These are phyloP conservation scores for Malachius bipustulatus DNA, from an alignment of 2,888 invertebrate genomes.

Conservation along the genomic window DNA sequence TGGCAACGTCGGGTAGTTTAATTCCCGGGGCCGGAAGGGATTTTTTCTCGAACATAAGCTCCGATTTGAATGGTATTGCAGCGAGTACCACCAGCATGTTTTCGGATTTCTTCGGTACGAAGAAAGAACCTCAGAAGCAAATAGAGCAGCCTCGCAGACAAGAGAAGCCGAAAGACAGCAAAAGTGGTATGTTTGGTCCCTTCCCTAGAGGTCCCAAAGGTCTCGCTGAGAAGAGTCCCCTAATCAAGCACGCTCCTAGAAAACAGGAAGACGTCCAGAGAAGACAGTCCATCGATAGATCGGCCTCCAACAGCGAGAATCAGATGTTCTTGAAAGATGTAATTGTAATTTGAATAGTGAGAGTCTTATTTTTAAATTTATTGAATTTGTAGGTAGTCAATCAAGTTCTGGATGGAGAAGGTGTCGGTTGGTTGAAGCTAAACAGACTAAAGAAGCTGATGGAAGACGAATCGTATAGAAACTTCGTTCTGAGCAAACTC, in stretches of 20 bases:
- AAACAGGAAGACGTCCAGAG: slow-evolving; percentile 56
- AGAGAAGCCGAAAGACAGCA: slow-evolving; percentile 33
- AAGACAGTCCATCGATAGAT: slow-evolving; percentile 55
- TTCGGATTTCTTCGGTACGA: slow-evolving; percentile 81
- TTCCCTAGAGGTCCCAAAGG: slow-evolving; percentile 72
- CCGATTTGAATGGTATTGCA: slow-evolving; percentile 84
- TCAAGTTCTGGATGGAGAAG: slow-evolving; percentile 81
- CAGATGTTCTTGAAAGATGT: slow-evolving; percentile 89
- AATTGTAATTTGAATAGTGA: slow-evolving; percentile 18
- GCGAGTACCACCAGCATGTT: slow-evolving; percentile 90
- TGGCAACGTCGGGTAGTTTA: slow-evolving; percentile 46
- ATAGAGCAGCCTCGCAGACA: slow-evolving; percentile 22
- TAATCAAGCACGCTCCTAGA: slow-evolving; percentile 70
- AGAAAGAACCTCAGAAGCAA: slow-evolving; percentile 34
- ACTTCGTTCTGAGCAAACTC: slow-evolving; percentile 87
- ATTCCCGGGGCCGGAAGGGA: slow-evolving; percentile 60
- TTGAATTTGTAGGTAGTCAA: slow-evolving; percentile 52
- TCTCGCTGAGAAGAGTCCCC: slow-evolving; percentile 76
- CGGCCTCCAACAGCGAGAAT: slow-evolving; percentile 76
- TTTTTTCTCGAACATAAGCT: slow-evolving; percentile 84
- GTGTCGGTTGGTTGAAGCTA: slow-evolving; percentile 92
- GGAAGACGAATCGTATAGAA: slow-evolving; percentile 98
- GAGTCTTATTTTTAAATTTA: not conserved
- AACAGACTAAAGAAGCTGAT: slow-evolving; percentile 88
- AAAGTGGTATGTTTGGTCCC: slow-evolving; percentile 55